Evolutionary conservation across 2,888 invertebrate genomes (phyloP).

Genomic region (Bombylius discolor): DNA sequence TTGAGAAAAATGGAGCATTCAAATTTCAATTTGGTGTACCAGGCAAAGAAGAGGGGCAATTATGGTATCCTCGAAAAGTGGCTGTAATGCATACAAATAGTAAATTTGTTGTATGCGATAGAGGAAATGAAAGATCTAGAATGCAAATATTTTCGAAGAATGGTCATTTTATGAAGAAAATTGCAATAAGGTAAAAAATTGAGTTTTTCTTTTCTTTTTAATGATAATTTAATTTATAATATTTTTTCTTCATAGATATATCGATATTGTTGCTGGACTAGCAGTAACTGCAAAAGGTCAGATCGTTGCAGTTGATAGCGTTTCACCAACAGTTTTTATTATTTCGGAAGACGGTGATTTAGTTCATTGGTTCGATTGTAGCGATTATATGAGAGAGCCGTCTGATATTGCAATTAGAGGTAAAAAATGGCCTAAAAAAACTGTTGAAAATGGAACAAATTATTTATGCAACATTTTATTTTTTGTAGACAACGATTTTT

Average conservation of each 20-base stretch:
- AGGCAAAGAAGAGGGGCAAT: constrained; percentile 89
- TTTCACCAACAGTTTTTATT: constrained; percentile 91
- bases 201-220: neutral
- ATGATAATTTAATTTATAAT: neutral
- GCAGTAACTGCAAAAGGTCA: constrained; percentile 86
- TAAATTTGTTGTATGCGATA: constrained; percentile 93
- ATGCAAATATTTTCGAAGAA: constrained; percentile 97
- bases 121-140: constrained; percentile 88
- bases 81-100: constrained; percentile 78
- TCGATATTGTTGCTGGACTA: constrained; percentile 85
- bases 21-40: constrained; percentile 91
- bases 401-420: constrained; percentile 93
- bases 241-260: constrained; percentile 44
- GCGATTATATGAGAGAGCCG: constrained; percentile 94
- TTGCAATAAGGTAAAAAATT: constrained; percentile 50
- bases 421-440: constrained; percentile 28
- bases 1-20: constrained; percentile 85
- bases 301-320: constrained; percentile 94
- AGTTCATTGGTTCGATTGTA: constrained; percentile 94
- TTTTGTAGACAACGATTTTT: constrained; percentile 71
- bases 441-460: neutral
- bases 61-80: constrained; percentile 95
- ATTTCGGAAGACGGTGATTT: constrained; percentile 86
- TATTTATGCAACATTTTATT: constrained; percentile 2
- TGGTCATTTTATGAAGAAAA: constrained; percentile 91